These are phyloP conservation scores for Ptiloglossa arizonensis DNA, from an alignment of 1,140 invertebrate genomes.

Conservation along the genomic window DNA sequence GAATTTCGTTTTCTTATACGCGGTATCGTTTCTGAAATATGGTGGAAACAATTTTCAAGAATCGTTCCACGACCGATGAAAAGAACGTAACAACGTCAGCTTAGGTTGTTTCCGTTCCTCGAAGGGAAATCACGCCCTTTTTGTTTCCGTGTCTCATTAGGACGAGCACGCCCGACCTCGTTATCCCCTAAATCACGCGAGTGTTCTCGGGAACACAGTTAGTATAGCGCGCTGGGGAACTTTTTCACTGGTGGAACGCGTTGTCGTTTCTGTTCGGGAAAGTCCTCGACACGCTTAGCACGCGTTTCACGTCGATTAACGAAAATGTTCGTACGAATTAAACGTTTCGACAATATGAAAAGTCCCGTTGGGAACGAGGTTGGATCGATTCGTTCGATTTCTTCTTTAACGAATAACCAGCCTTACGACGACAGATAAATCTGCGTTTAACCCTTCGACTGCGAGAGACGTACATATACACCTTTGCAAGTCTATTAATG, in stretches of 20 bases:
- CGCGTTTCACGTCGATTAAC: too few species aligned
- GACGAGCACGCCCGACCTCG: constrained; percentile 26
- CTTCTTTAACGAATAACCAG: too few species aligned
- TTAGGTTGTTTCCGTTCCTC: not conserved
- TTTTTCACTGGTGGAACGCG: not conserved
- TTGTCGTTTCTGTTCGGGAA: not conserved
- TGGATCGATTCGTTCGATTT: too few species aligned
- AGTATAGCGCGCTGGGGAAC: not conserved
- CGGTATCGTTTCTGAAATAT: too few species aligned
- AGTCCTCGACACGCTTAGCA: not conserved
- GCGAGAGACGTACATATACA: too few species aligned
- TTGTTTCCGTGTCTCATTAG: constrained; percentile 46
- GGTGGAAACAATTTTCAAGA: not conserved
- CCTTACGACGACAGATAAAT: too few species aligned
- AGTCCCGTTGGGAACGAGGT: too few species aligned
- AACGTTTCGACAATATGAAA: too few species aligned
- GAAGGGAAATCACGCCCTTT: constrained; percentile 44
- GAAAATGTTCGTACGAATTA: too few species aligned
- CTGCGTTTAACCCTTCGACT: too few species aligned
- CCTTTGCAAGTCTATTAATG: too few species aligned
- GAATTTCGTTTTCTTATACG: too few species aligned
- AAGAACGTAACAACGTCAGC: not conserved
- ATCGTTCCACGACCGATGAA: not conserved
- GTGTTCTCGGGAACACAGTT: not conserved
- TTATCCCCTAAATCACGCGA: constrained; percentile 47